Evolutionary conservation across 2,113 vertebrate species (phyloP).

Genomic region (Phainopepla nitens): DNA sequence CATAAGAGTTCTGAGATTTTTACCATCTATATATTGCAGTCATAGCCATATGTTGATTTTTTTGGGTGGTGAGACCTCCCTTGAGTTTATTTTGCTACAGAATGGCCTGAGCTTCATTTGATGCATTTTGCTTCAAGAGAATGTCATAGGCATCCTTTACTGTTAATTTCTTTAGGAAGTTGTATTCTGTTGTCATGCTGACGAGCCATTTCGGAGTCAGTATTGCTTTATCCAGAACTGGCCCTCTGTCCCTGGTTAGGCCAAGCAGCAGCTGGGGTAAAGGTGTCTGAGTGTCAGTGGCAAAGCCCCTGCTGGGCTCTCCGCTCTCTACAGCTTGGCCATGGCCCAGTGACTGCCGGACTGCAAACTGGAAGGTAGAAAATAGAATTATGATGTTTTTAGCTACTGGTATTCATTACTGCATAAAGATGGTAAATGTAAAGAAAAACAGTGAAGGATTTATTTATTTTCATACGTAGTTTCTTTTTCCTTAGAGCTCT

Average conservation of each 20-base stretch:
- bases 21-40: not conserved
- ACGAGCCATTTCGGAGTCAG: not conserved
- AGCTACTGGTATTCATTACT: not conserved
- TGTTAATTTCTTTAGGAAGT: not conserved
- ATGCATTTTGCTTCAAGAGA: not conserved
- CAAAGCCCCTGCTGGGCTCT: not conserved
- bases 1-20: not conserved
- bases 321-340: accelerated
- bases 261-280: not conserved
- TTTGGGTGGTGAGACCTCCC: not conserved
- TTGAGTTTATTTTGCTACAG: not conserved
- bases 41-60: not conserved
- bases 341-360: accelerated
- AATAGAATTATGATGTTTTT: not conserved
- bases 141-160: not conserved
- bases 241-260: not conserved
- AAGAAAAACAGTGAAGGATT: not conserved
- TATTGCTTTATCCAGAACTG: not conserved
- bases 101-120: not conserved
- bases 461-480: not conserved
- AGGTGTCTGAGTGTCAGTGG: not conserved
- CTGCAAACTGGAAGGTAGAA: not conserved
- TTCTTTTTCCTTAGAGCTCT: not conserved
- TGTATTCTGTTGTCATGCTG: not conserved
- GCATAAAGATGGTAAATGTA: not conserved